Evolutionary conservation across 2,113 vertebrate genomes (phyloP).

Genomic region (Probosciger aterrimus): DNA sequence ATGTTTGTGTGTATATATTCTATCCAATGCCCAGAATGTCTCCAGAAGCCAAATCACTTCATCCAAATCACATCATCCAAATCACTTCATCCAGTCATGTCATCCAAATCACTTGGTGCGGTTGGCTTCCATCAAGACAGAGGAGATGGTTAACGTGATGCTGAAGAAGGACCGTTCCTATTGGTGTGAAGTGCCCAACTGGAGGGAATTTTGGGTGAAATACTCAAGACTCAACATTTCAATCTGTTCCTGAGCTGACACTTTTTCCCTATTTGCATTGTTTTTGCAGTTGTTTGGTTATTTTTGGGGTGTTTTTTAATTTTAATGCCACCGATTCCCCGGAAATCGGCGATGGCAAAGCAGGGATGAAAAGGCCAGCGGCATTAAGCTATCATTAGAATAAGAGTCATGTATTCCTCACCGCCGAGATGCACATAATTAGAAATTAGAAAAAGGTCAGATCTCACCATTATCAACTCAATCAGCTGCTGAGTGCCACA

Average conservation of each 20-base stretch:
- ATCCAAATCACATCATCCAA: too few species aligned
- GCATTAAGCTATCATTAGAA: conserved; percentile 75
- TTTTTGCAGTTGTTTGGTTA: background rate
- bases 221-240: background rate
- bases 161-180: background rate
- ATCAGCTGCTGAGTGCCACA: conserved; percentile 88
- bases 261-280: background rate
- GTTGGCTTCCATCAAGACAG: background rate
- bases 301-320: background rate
- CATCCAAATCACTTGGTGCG: background rate
- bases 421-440: conserved; percentile 85
- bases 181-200: background rate
- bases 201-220: background rate
- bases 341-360: background rate
- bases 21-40: background rate
- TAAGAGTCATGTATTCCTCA: conserved; percentile 75
- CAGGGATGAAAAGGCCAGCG: conserved; percentile 58
- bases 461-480: conserved; percentile 86
- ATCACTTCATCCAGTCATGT: too few species aligned
- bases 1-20: background rate
- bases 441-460: conserved; percentile 91
- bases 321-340: background rate
- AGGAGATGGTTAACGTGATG: background rate
- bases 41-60: too few species aligned
- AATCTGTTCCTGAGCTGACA: background rate